These are phyloP conservation scores for Tetraodon nigroviridis DNA, from an alignment of 2,113 vertebrate species.

Conservation along the genomic window DNA sequence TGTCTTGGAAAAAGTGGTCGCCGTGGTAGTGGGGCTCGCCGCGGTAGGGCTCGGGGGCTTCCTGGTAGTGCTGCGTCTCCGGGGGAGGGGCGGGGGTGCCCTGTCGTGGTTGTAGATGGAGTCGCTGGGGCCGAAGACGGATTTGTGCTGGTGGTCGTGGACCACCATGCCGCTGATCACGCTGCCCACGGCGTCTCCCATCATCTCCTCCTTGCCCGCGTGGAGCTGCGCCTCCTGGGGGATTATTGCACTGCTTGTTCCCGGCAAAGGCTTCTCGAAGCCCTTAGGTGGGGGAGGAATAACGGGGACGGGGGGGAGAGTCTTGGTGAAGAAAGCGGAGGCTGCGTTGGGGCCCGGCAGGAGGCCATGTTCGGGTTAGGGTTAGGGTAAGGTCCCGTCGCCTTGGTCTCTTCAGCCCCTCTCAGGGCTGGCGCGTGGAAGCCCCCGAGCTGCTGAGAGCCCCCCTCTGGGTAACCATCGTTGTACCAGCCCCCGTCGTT, in stretches of 20 bases:
- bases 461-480: slow-evolving; percentile 49
- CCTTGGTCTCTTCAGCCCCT: slow-evolving; percentile 22
- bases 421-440: slow-evolving; percentile 22
- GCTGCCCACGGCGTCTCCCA: slow-evolving; percentile 5
- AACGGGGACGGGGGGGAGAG: slow-evolving; percentile 68
- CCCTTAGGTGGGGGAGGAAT: slow-evolving; percentile 58
- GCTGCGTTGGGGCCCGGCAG: slow-evolving; percentile 17
- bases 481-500: slow-evolving; percentile 58
- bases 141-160: slow-evolving; percentile 68
- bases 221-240: slow-evolving; percentile 1
- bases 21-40: neutral
- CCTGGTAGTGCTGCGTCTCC: slow-evolving; percentile 66
- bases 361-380: slow-evolving; percentile 13
- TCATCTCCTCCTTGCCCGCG: neutral
- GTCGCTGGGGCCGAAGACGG: slow-evolving; percentile 35
- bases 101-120: slow-evolving; percentile 5
- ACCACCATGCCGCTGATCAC: slow-evolving; percentile 52
- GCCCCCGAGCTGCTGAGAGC: slow-evolving; percentile 39
- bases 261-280: slow-evolving; percentile 29
- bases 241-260: slow-evolving; percentile 1
- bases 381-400: slow-evolving; percentile 33
- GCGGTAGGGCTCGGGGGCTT: slow-evolving; percentile 2
- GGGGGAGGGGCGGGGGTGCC: slow-evolving; percentile 12
- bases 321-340: slow-evolving; percentile 45
- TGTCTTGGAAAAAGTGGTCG: slow-evolving; percentile 16